Evolutionary conservation across 2,113 vertebrate genomes (phyloP).

Genomic region (Pelecanus crispus): DNA sequence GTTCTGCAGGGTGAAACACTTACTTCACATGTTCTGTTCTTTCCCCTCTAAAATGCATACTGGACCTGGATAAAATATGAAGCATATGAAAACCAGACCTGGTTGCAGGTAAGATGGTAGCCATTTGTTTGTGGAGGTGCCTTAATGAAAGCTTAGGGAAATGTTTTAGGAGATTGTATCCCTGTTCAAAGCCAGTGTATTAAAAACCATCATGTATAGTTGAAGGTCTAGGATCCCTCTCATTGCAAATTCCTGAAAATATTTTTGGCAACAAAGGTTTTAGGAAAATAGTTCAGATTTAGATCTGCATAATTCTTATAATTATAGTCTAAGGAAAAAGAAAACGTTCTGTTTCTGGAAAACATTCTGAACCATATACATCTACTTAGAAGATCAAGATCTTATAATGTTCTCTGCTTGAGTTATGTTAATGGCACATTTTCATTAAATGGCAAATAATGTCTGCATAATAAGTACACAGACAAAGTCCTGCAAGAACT

Average conservation of each 20-base stretch:
- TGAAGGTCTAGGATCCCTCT: neutral
- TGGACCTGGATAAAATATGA: neutral
- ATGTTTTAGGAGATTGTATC: neutral
- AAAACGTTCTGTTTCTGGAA: neutral
- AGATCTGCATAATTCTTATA: neutral
- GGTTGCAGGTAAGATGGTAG: neutral
- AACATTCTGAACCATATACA: neutral
- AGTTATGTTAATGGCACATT: neutral
- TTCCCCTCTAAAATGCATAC: neutral
- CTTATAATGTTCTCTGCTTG: neutral
- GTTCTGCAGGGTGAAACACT: neutral
- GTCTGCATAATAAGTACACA: neutral
- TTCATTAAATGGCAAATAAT: neutral
- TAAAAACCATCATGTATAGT: accelerated
- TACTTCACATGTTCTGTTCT: neutral
- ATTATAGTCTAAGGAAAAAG: neutral
- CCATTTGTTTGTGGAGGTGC: neutral
- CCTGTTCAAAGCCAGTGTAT: neutral
- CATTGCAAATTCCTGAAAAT: neutral
- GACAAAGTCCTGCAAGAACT: neutral
- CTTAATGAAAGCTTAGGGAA: neutral
- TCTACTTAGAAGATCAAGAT: neutral
- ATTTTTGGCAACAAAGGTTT: neutral
- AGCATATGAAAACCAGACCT: neutral
- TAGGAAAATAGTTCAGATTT: neutral